Evolutionary conservation across 2,888 invertebrate species (phyloP), one percentile per base, ranked within the genome.

Genomic region (Drosophila neotestacea): DNA sequence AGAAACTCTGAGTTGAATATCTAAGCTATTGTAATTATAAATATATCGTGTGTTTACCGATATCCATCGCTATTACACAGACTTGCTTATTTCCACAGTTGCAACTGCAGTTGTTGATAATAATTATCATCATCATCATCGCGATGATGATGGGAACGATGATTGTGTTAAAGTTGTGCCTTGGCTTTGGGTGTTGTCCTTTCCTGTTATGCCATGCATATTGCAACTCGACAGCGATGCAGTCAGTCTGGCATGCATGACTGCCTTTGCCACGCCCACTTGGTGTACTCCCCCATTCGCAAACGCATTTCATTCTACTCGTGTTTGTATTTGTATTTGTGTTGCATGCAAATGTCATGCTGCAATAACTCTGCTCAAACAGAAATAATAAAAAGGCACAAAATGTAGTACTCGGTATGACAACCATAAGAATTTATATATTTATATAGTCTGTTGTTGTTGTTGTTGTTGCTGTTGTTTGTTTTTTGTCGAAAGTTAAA

Each of bases 191-290:
- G 44, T 47, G 54, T 22, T 52, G 30, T 56, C 38, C 54, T 48
- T 39, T 36, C 36, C 54, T 51, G 70, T 9, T 48, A 42, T 44
- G 41, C n/a, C 52, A 73, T 77, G 75, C 74, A 76, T 70, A 59
- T 74, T 79, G 75, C 65, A 74, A 62, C 34, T 44, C 44, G 41
- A 28, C 46, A 50, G 36, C 22, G 22, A 30, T 46, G 56, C 62
- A 59, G 42, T 5, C 73, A 39, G 42, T 42, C 38, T 48, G 46
- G 22, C 61, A 39, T 50, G 51, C 68, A 62, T 47, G 51, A 48
- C 47, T 69, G 58, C 61, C 55, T 27, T 6, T 75, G 71, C 76
- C 52, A 64, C 70, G 61, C 70, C 70, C 79, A 61, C 50, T 6
- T 30, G 7, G 32, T 9, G 7, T 9, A 6, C 32, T 32, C 32